Evolutionary conservation across 1,140 invertebrate species (phyloP).

Genomic region (Teleopsis dalmanni): DNA sequence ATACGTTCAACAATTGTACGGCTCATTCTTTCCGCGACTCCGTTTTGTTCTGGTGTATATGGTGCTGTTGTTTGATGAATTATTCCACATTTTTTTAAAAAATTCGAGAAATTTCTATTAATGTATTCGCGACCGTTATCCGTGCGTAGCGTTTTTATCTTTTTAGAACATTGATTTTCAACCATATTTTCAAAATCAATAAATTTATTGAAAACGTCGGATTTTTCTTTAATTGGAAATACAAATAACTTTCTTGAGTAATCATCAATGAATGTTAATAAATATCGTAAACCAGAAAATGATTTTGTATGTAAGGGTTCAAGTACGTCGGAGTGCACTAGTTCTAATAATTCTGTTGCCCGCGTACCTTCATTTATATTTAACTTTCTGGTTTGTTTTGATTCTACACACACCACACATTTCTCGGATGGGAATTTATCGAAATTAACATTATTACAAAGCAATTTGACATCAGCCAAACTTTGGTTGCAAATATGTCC

Average conservation of each 20-base stretch:
- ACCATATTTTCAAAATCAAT: slow-evolving; percentile 29
- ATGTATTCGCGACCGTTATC: slow-evolving; percentile 46
- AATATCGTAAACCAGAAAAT: slow-evolving; percentile 36
- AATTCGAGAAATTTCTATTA: slow-evolving; percentile 30
- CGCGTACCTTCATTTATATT: slow-evolving; percentile 1
- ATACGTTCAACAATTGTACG: slow-evolving; percentile 21
- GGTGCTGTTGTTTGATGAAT: slow-evolving; percentile 19
- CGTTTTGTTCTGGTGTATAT: slow-evolving; percentile 41
- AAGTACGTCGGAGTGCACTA: slow-evolving; percentile 41
- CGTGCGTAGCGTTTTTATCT: slow-evolving; percentile 15
- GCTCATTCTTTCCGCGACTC: slow-evolving; percentile 25
- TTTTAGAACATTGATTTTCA: slow-evolving; percentile 28
- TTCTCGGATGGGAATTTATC: background rate
- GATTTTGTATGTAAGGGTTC: slow-evolving; percentile 42
- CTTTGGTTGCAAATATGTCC: slow-evolving; percentile 13
- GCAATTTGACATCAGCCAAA: background rate
- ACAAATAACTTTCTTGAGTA: slow-evolving; percentile 38
- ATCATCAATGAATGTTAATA: slow-evolving; percentile 46
- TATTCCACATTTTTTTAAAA: slow-evolving; percentile 31
- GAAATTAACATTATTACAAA: background rate
- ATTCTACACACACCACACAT: slow-evolving; percentile 23
- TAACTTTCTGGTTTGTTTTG: slow-evolving; percentile 21
- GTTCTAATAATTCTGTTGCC: slow-evolving; percentile 4
- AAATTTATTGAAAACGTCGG: slow-evolving; percentile 36
- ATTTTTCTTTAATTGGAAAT: slow-evolving; percentile 43